A percentile compares a stretch with the other conserved stretches of the same genome.
phyloP scores from a whole-genome alignment of 2,113 vertebrate genomes.

The Zeus faber region DNA sequence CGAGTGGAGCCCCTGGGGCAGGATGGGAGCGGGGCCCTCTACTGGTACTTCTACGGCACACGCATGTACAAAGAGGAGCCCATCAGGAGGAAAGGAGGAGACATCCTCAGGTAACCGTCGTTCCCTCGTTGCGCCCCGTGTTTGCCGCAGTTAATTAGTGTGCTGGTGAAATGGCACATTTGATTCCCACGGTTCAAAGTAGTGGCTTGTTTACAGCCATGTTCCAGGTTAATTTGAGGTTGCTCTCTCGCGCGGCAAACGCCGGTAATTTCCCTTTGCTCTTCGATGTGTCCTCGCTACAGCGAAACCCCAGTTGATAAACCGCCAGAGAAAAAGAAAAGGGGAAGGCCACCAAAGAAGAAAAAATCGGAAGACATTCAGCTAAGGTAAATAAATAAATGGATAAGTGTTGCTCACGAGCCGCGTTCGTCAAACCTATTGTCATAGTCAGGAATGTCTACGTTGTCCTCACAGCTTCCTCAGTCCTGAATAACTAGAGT shows the following conservation, averaged over 20 bases:
- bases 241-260: slow-evolving; percentile 20
- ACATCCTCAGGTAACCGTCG: slow-evolving; percentile 77
- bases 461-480: too few species aligned
- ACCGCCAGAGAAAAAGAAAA: slow-evolving; percentile 79
- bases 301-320: slow-evolving; percentile 57
- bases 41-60: slow-evolving; percentile 98
- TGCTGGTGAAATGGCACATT: too few species aligned
- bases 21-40: slow-evolving; percentile 90
- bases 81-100: slow-evolving; percentile 63
- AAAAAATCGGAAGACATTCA: slow-evolving; percentile 81
- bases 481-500: too few species aligned
- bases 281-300: not conserved
- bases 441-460: too few species aligned
- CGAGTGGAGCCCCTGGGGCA: slow-evolving; percentile 94
- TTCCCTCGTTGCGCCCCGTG: too few species aligned
- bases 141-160: too few species aligned
- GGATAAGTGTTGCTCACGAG: too few species aligned
- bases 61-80: slow-evolving; percentile 96
- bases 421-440: too few species aligned
- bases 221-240: slow-evolving; percentile 23
- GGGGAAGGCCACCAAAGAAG: slow-evolving; percentile 92
- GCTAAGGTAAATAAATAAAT: slow-evolving; percentile 81
- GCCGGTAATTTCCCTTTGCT: slow-evolving; percentile 13
- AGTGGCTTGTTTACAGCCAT: slow-evolving; percentile 17
- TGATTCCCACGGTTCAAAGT: not conserved